phyloP scores from a whole-genome alignment of 2,888 invertebrate genomes.

The Ethmia dodecea region DNA sequence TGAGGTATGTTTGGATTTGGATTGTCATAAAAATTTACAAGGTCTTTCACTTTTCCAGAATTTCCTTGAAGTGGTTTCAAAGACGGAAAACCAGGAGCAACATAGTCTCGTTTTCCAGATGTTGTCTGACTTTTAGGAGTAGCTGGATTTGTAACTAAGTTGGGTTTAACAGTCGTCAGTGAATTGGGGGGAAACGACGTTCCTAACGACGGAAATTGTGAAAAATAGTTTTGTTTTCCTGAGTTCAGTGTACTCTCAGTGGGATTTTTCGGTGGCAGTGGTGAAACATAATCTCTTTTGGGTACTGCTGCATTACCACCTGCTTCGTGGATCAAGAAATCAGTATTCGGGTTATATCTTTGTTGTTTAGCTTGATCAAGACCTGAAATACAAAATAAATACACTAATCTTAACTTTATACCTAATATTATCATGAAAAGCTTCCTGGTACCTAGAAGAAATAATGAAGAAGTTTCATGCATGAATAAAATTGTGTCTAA shows the following conservation, averaged over 20 bases:
- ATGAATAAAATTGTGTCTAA: no score
- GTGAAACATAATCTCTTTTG: conserved; percentile 33
- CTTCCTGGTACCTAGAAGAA: no score
- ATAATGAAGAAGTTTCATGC: no score
- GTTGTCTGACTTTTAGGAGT: conserved; percentile 19
- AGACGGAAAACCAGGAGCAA: conserved; percentile 45
- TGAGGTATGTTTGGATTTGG: conserved; percentile 30
- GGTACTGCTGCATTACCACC: conserved; percentile 25
- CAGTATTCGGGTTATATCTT: conserved; percentile 45
- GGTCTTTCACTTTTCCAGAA: conserved; percentile 55
- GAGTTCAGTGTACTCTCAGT: conserved; percentile 11
- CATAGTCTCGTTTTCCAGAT: conserved; percentile 47
- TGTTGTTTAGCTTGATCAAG: conserved; percentile 38
- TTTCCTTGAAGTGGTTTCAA: conserved; percentile 26
- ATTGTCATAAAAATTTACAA: conserved; percentile 55
- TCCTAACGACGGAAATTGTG: conserved; percentile 31
- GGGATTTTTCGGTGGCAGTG: neutral
- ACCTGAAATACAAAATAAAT: conserved; percentile 31
- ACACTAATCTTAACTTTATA: neutral
- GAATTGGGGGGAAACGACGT: neutral
- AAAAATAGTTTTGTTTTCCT: conserved; percentile 28
- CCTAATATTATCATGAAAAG: no score
- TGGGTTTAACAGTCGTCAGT: conserved; percentile 1
- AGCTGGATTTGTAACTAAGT: conserved; percentile 5
- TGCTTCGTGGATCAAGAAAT: conserved; percentile 61